A percentile compares a stretch with the other conserved stretches of the same genome.
Conservation (phyloP, 2,797 vertebrate species). For the Caiman crocodilus region DNA sequence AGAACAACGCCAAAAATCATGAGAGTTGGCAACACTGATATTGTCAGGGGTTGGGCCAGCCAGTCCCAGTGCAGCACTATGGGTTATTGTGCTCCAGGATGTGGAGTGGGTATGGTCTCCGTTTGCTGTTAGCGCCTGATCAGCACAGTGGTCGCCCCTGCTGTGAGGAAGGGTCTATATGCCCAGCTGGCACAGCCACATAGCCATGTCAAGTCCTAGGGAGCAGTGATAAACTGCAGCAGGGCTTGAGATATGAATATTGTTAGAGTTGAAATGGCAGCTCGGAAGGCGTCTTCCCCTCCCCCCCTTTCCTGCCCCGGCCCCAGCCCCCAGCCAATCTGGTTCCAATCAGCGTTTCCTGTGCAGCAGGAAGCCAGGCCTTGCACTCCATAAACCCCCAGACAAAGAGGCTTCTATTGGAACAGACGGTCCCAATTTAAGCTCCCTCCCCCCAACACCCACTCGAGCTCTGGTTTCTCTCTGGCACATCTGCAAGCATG, state of each 20-base stretch:
- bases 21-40: too few relatives aligned
- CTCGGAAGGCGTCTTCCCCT: constrained; percentile 12
- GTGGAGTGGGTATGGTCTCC: too few relatives aligned
- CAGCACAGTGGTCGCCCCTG: too few relatives aligned
- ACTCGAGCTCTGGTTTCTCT: neutral
- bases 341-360: constrained; percentile 89
- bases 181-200: too few relatives aligned
- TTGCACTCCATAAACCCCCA: constrained; percentile 84
- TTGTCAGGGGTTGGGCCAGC: too few relatives aligned
- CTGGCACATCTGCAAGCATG: too few relatives aligned
- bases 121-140: too few relatives aligned
- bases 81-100: too few relatives aligned
- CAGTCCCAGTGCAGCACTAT: too few relatives aligned
- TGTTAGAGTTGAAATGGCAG: neutral
- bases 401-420: constrained; percentile 84
- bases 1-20: too few relatives aligned
- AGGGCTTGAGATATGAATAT: neutral
- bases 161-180: too few relatives aligned
- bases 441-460: constrained; percentile 33
- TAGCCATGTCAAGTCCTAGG: too few relatives aligned
- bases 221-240: neutral
- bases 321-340: constrained; percentile 82
- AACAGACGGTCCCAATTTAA: constrained; percentile 76
- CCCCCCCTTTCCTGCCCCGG: constrained; percentile 62
- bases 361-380: constrained; percentile 86